phyloP scores from a whole-genome alignment of 2,797 vertebrate species.

The Avahi laniger region DNA sequence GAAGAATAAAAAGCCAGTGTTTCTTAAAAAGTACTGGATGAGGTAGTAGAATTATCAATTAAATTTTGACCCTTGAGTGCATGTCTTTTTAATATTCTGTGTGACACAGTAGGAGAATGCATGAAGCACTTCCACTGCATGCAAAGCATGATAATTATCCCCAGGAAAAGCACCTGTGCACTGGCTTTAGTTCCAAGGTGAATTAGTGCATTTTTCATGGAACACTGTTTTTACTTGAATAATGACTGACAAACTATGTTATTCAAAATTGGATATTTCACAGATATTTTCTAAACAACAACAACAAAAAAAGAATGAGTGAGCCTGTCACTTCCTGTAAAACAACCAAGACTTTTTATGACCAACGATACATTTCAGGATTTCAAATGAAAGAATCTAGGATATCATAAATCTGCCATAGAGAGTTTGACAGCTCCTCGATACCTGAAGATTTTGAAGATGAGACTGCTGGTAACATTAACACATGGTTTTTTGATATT shows the following conservation, averaged over 20 bases:
- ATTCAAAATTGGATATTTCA: background rate
- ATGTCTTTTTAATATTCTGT: background rate
- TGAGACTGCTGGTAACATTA: background rate
- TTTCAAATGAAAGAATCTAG: constrained; percentile 2
- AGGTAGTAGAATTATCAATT: background rate
- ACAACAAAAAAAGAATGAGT: background rate
- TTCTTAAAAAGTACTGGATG: background rate
- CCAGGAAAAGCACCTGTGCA: background rate
- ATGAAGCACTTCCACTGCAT: background rate
- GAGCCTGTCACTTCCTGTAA: background rate
- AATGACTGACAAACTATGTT: constrained; percentile 16
- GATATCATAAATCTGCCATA: background rate
- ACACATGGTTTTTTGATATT: background rate
- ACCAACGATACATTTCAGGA: background rate
- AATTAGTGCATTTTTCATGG: constrained; percentile 10
- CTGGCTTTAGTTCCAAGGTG: background rate
- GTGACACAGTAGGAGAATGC: background rate
- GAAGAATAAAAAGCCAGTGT: background rate
- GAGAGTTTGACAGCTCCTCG: background rate
- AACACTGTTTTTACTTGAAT: constrained; percentile 38
- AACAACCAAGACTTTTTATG: background rate
- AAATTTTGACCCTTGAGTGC: background rate
- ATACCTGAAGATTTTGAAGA: background rate
- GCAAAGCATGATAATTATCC: background rate
- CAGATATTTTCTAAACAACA: background rate